phyloP scores from a whole-genome alignment of 2,888 invertebrate species.

The Pherbina coryleti region DNA sequence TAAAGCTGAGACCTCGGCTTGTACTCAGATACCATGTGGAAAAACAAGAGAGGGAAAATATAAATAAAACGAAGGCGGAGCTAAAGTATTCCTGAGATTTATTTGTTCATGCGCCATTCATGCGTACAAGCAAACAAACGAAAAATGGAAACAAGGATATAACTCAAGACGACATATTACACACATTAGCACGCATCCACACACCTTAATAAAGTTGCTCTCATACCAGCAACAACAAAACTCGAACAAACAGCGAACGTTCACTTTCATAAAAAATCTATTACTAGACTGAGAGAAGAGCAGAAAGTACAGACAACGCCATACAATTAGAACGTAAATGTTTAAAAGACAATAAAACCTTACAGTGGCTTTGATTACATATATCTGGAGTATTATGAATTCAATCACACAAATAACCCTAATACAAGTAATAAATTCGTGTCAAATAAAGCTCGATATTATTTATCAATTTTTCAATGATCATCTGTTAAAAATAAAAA shows the following conservation, averaged over 20 bases:
- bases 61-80: constrained; percentile 31
- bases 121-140: not conserved
- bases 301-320: not conserved
- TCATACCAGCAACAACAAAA: not conserved
- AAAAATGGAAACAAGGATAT: not conserved
- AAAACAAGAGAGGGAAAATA: not conserved
- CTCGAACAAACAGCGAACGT: not conserved
- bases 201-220: constrained; percentile 30
- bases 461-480: no score
- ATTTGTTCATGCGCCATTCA: constrained; percentile 44
- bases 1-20: constrained; percentile 7
- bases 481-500: no score
- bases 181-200: not conserved
- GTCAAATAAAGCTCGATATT: no score
- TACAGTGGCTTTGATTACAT: no score
- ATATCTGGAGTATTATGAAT: no score
- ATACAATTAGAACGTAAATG: not conserved
- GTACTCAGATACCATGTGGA: not conserved
- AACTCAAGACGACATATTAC: constrained; percentile 26
- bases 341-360: not conserved
- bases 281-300: not conserved
- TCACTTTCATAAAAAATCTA: constrained; percentile 18
- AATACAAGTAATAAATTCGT: no score
- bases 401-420: no score
- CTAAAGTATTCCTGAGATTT: constrained; percentile 8